phyloP scores from a whole-genome alignment of 2,888 invertebrate species.

The Nephrotoma guestfalica region DNA sequence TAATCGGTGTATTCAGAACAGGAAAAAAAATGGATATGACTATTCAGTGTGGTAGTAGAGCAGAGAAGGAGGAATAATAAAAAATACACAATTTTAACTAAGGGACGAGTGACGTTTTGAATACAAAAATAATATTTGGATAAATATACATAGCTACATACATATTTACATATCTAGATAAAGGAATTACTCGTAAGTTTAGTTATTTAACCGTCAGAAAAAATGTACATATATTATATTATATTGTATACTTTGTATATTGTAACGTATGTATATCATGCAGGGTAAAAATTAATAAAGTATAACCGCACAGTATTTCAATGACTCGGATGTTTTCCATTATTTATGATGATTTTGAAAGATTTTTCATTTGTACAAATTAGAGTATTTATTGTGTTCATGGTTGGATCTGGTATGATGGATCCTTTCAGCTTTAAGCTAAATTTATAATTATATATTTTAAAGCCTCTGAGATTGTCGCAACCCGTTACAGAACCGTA shows the following conservation, averaged over 20 bases:
- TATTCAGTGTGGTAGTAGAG: not conserved
- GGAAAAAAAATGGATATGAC: not conserved
- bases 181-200: not conserved
- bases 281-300: not conserved
- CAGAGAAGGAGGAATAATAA: not conserved
- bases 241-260: no score
- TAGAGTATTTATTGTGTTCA: not conserved
- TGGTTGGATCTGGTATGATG: not conserved
- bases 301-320: not conserved
- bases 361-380: not conserved
- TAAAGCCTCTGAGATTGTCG: no score
- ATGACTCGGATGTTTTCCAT: not conserved
- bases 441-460: no score
- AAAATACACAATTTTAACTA: not conserved
- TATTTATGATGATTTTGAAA: not conserved
- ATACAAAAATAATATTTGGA: not conserved
- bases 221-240: not conserved
- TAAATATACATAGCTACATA: not conserved
- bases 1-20: not conserved
- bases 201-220: not conserved
- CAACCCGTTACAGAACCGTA: no score
- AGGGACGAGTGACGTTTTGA: not conserved
- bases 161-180: not conserved
- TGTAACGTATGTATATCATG: not conserved
- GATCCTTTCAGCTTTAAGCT: no score